Evolutionary conservation across 2,797 vertebrate species (phyloP).

Genomic region (Eutrigla gurnardus): DNA sequence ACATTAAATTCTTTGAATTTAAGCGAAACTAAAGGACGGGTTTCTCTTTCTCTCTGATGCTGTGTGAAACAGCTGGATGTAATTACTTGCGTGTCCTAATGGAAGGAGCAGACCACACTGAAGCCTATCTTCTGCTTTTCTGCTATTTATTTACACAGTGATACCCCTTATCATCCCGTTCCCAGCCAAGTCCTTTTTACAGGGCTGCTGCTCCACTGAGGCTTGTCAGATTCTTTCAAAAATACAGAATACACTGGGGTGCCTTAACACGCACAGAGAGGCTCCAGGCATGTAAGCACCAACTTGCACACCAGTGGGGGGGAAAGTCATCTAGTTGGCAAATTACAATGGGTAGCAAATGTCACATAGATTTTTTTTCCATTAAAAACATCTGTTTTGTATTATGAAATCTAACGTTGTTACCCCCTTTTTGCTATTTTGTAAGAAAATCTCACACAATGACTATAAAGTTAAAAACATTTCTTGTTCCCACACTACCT

Average conservation of each 20-base stretch:
- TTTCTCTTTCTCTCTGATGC: slow-evolving; percentile 35
- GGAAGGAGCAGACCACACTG: slow-evolving; percentile 79
- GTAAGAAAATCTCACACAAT: background rate
- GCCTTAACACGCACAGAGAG: slow-evolving; percentile 46
- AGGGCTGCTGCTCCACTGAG: slow-evolving; percentile 38
- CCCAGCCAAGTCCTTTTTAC: slow-evolving; percentile 57
- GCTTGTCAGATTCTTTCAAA: slow-evolving; percentile 44
- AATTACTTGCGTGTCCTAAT: slow-evolving; percentile 69
- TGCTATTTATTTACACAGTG: slow-evolving; percentile 80
- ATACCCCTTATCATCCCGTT: slow-evolving; percentile 75
- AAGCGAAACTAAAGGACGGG: slow-evolving; percentile 19
- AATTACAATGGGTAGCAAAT: slow-evolving; percentile 21
- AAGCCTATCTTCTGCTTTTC: slow-evolving; percentile 68
- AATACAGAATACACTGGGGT: slow-evolving; percentile 56
- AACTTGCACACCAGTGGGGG: slow-evolving; percentile 14
- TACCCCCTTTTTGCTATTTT: slow-evolving; percentile 21
- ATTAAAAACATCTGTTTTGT: slow-evolving; percentile 53
- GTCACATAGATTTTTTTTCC: slow-evolving; percentile 48
- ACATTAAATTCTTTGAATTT: slow-evolving; percentile 17
- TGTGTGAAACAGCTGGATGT: slow-evolving; percentile 70
- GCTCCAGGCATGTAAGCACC: slow-evolving; percentile 27
- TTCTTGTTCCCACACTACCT: background rate
- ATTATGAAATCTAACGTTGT: slow-evolving; percentile 42
- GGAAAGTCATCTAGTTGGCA: slow-evolving; percentile 41
- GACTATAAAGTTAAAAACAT: background rate